These are phyloP conservation scores for Nomada flava DNA, from an alignment of 2,888 invertebrate genomes.

Conservation along the genomic window DNA sequence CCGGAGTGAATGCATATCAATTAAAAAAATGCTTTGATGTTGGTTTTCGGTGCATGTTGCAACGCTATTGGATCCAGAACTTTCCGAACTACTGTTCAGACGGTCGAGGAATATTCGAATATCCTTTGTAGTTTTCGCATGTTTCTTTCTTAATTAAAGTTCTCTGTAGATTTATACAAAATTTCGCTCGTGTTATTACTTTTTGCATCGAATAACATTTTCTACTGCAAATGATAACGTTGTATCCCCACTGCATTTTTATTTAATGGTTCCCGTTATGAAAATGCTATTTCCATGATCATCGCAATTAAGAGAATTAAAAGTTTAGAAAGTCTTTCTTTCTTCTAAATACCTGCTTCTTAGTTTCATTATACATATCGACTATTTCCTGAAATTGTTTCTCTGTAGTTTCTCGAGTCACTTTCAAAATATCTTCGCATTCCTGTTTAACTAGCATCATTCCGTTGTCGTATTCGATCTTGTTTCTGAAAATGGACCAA, in stretches of 20 bases:
- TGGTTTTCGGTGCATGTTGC: constrained; percentile 52
- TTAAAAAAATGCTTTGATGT: constrained; percentile 63
- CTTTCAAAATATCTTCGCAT: constrained; percentile 56
- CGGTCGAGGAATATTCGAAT: constrained; percentile 43
- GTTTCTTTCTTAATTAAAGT: too few relatives aligned
- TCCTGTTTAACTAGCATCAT: constrained; percentile 46
- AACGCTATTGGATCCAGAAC: constrained; percentile 51
- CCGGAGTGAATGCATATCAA: constrained; percentile 64
- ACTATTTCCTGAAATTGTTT: constrained; percentile 60
- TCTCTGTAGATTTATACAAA: neutral
- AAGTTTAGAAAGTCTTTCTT: constrained; percentile 3
- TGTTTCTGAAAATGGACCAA: constrained; percentile 35
- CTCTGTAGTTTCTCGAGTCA: constrained; percentile 52
- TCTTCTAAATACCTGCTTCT: constrained; percentile 51
- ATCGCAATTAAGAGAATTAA: neutral
- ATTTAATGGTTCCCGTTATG: neutral
- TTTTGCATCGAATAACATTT: neutral
- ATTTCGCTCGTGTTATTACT: neutral
- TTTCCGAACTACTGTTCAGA: constrained; percentile 28
- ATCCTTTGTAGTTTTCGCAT: neutral
- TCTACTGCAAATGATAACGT: neutral
- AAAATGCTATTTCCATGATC: neutral
- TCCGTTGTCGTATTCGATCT: constrained; percentile 29
- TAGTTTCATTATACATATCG: constrained; percentile 50
- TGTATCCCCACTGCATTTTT: neutral